These are phyloP conservation scores for Chaetura pelagica DNA, from an alignment of 2,113 vertebrate genomes.

Conservation along the genomic window DNA sequence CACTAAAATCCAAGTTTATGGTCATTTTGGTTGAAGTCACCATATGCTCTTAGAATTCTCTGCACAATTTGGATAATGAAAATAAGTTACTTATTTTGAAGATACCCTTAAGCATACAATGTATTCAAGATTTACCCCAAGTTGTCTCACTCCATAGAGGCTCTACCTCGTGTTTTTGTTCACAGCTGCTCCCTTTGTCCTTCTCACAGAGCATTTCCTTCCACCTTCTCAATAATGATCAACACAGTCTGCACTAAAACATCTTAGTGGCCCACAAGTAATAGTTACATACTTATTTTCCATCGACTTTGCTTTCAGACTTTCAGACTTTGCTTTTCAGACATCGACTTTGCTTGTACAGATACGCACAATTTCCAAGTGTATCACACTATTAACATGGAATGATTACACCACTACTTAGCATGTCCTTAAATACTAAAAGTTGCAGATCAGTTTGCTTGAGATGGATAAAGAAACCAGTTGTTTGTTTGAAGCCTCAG, in stretches of 20 bases:
- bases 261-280: not conserved
- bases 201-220: not conserved
- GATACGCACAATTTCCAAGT: not conserved
- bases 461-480: not conserved
- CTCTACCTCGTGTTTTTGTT: not conserved
- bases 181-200: not conserved
- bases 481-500: not conserved
- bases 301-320: not conserved
- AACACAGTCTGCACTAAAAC: not conserved
- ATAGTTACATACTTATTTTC: not conserved
- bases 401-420: not conserved
- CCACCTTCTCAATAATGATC: not conserved
- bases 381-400: not conserved
- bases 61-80: not conserved
- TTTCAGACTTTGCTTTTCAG: no score
- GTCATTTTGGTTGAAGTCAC: not conserved
- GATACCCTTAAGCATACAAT: not conserved
- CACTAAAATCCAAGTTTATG: not conserved
- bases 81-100: not conserved
- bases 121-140: not conserved
- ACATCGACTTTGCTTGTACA: no score
- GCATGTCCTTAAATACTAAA: not conserved
- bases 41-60: not conserved
- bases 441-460: not conserved
- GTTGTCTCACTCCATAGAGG: not conserved